These are phyloP conservation scores for Brachystomella parvula DNA, from an alignment of 1,140 invertebrate genomes.

Conservation along the genomic window DNA sequence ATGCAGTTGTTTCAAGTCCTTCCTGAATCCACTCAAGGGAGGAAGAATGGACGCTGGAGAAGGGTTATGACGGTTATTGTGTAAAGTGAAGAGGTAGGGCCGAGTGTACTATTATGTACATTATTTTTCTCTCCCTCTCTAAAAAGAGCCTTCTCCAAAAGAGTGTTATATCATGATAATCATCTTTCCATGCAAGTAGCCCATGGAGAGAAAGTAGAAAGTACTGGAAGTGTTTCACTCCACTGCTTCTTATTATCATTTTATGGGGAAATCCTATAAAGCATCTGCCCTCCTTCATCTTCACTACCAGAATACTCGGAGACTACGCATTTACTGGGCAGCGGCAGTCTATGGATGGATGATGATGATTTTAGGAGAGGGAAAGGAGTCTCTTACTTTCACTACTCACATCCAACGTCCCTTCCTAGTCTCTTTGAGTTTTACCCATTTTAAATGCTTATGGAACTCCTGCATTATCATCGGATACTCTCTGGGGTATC, in stretches of 20 bases:
- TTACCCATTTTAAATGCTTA: not conserved
- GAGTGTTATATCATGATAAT: slow-evolving; percentile 7
- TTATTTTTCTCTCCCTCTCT: too few species aligned
- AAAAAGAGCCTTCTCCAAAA: not conserved
- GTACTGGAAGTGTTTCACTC: not conserved
- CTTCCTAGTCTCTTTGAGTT: too few species aligned
- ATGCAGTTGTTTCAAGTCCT: too few species aligned
- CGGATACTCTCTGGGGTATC: not conserved
- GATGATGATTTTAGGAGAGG: not conserved
- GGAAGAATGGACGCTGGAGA: too few species aligned
- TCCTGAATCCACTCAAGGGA: too few species aligned
- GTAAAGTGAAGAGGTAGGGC: too few species aligned
- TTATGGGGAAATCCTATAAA: slow-evolving; percentile 6
- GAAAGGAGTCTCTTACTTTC: not conserved
- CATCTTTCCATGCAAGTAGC: not conserved
- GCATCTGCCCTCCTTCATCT: not conserved
- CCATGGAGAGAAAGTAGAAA: not conserved
- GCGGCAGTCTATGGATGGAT: too few species aligned
- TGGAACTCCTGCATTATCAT: slow-evolving; percentile 5
- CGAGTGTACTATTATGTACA: too few species aligned
- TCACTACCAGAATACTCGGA: too few species aligned
- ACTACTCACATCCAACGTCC: not conserved
- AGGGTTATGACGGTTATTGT: too few species aligned
- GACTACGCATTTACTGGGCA: too few species aligned
- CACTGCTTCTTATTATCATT: slow-evolving; percentile 8